Base-by-base conservation (phyloP, 2,888 invertebrate species). In the Andrena flavipes region DNA sequence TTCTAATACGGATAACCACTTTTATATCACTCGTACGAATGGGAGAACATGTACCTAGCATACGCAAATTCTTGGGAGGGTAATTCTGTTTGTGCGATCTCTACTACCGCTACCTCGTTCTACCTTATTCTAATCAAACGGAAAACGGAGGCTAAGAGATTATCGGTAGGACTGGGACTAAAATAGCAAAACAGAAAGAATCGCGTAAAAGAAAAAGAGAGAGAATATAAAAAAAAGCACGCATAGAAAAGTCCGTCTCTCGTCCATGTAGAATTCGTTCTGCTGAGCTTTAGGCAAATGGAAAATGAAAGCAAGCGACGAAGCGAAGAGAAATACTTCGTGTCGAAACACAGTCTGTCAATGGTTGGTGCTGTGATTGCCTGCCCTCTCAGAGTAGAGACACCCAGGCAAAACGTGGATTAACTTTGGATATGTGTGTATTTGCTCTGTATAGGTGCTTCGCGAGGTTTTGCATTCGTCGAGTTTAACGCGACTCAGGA, bases 401-500 rank as follows among this genome's bases (percentile, higher is more conserved):
- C 90, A 84, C 90, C 92, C 92, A 93, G 93, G 92, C 93, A 91
- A 91, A 92, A 93, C 92, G 93, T 94, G 92, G 94, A 94, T 94
- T 94, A 94, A 94, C 94, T 92, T 91, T 94, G 93, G 94, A 93
- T 93, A 93, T 94, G 93, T 94, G 94, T 94, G 94, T 96, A 95
- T 95, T 95, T 95, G 95, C 95, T 95, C 95, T 96, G 95, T 98
- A 98, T 96, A 97, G 98, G 98, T 96, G 96, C 97, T 94, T 97
- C 97, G 95, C 95, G 96, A 93, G 96, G 96, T 90, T 96, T 97
- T 95, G 96, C 96, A 93, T 97, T 97, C 96, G 97, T 98, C 95
- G 98, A 98, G 96, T 98, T 98, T 96, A 96, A 96, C 95, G 96
- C 97, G 94, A 96, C 97, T 94, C 96, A 96, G 94, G 98, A 98